Base-by-base conservation (phyloP, 2,888 invertebrate genomes). In the Galerucella pusilla region DNA sequence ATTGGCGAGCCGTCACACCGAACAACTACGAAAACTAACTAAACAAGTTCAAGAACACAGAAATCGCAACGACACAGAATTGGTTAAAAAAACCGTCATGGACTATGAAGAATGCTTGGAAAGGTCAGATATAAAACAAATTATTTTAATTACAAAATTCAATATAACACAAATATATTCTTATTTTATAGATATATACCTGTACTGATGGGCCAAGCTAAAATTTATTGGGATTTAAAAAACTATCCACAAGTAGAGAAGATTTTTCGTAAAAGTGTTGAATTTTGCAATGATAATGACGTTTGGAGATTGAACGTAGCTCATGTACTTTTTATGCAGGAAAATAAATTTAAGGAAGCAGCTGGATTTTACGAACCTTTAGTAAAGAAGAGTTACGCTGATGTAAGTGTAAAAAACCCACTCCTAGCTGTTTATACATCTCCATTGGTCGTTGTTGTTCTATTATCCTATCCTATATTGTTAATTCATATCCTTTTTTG, bases 291-390 rank as follows among this genome's bases (percentile, higher is more conserved):
- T 81, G 98, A 98, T 85, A 97, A 98, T 83, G 97, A 99, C 82
- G 93, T 94, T 0, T 99, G 99, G 99, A 94, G 97, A 79, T 89
- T 99, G 25, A 99, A 99, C 86, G 98, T 99, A 0, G 99, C 99
- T 0, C 99, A 99, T 86, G 98, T 99, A 0, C 90, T 99, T 3
- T 99, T 99, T 86, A 99, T 99, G 99, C 98, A 99, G 88, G 98
- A 98, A 85, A 97, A 95, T 85, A 99, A 99, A 87, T 99, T 97
- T 86, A 97, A 97, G 85, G 98, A 99, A 88, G 97, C 99, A 0
- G 95, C 97, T 0, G 97, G 96, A 63, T 99, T 99, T 88, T 99
- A 99, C 86, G 99, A 99, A 84, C 98, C 98, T 0, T 95, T 99
- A 74, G 98, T 99, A 0, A 96, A 97, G 82, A 97, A 97, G 85